phyloP scores from a whole-genome alignment of 2,113 vertebrate species.

The Petrocephalus zakoni region DNA sequence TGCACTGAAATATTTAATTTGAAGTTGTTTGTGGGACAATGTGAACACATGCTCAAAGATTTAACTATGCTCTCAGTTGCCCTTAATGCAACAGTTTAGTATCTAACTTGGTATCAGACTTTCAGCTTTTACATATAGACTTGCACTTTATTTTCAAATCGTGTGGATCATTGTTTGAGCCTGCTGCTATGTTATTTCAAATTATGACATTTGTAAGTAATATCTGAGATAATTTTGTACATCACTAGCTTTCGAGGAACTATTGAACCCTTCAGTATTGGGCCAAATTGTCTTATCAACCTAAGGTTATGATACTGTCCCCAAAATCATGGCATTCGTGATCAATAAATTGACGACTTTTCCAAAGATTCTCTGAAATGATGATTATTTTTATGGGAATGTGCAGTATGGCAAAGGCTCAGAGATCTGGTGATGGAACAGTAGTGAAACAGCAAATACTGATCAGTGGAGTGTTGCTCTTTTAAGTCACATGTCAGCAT shows the following conservation, averaged over 20 bases:
- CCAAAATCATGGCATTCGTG: constrained; percentile 25
- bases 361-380: constrained; percentile 38
- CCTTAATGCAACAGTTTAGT: background rate
- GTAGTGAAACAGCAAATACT: background rate
- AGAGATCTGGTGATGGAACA: background rate
- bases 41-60: background rate
- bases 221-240: background rate
- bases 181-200: background rate
- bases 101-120: background rate
- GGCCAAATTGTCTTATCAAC: constrained; percentile 29
- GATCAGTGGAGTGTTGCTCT: background rate
- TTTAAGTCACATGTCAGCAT: background rate
- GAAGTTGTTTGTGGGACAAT: background rate
- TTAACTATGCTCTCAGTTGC: background rate
- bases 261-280: constrained; percentile 46
- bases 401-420: background rate
- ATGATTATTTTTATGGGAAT: background rate
- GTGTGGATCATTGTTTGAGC: background rate
- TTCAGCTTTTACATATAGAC: background rate
- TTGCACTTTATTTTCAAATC: background rate
- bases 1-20: background rate
- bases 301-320: constrained; percentile 40
- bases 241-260: constrained; percentile 58
- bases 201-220: background rate
- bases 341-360: constrained; percentile 54